A percentile compares a stretch with the other conserved stretches of the same genome.
These are phyloP conservation scores for Eudemis profundana DNA, from an alignment of 2,888 invertebrate genomes.

Conservation along the genomic window DNA sequence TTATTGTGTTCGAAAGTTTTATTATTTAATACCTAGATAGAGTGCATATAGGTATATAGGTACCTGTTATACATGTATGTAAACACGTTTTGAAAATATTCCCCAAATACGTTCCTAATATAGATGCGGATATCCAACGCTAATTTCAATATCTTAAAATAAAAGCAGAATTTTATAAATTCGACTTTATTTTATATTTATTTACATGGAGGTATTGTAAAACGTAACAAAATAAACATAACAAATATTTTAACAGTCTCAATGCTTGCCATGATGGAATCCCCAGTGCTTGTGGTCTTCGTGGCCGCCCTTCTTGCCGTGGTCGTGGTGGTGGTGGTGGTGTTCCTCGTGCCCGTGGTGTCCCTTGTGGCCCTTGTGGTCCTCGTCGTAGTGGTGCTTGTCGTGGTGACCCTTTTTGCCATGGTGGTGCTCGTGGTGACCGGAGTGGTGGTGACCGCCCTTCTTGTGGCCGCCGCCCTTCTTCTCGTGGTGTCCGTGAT, in stretches of 20 bases:
- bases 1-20: no score
- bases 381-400: conserved; percentile 92
- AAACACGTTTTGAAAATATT: no score
- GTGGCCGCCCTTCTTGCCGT: conserved; percentile 92
- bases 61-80: no score
- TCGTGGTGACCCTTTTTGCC: conserved; percentile 93
- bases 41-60: no score
- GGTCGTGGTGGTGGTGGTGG: conserved; percentile 90
- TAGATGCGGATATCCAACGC: no score
- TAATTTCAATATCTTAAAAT: no score
- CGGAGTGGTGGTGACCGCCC: conserved; percentile 91
- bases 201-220: conserved; percentile 72
- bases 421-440: conserved; percentile 90
- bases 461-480: conserved; percentile 92
- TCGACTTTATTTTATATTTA: conserved; percentile 58
- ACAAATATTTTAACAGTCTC: conserved; percentile 65
- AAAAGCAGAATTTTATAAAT: conserved; percentile 9
- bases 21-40: no score
- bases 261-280: conserved; percentile 86
- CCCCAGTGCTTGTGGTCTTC: conserved; percentile 91
- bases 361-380: conserved; percentile 92
- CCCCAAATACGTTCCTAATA: no score
- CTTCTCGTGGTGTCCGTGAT: conserved; percentile 91
- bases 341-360: conserved; percentile 91
- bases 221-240: conserved; percentile 64